Evolutionary conservation across 2,113 vertebrate genomes (phyloP), one percentile per base, ranked within the genome.

Genomic region (Pterocles orientalis): DNA sequence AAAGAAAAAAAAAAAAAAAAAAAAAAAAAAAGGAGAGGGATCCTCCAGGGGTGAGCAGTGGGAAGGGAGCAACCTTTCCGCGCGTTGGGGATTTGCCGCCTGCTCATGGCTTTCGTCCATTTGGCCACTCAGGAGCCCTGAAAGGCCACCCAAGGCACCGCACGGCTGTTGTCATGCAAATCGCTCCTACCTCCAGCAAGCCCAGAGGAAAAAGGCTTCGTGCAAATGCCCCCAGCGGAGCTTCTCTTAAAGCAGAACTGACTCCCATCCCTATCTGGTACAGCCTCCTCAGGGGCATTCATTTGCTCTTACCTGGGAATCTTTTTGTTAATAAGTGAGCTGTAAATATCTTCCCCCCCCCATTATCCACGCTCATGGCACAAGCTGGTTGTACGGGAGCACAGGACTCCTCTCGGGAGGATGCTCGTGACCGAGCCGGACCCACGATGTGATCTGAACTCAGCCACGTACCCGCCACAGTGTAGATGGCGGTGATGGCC

Each of bases 401-500:
- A 4, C 69, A 34, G 83, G 69, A 45, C 25, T 41, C 36, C 18
- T 36, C 3, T 26, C n/a, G 7, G 2, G 5, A 34, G 28, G 64
- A 23, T 36, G 7, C 47, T 11, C 0, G 0, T 14, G 56, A 41
- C 41, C 41, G 4, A 41, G 41, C 41, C 41, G 13, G 41, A 41
- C 41, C 41, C 41, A 6, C 41, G 12, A 41, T 41, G 12, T 41
- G 12, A 41, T 14, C 26, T 16, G 20, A 4, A 18, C n/a, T 8
- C 6, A 11, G 43, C 25, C 75, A 87, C 87, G 0, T 92, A 99
- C 99, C 99, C 78, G 99, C 98, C 3, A 99, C 96, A 0, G 99
- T 99, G 97, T 99, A 99, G 15, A 99, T 16, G 5, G 99, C 99
- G 1, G 99, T 99, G 97, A 99, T 94, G 14, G 94, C 96, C 94